These are phyloP conservation scores for Gephyroberyx darwinii DNA, from an alignment of 2,797 vertebrate genomes.

Conservation along the genomic window DNA sequence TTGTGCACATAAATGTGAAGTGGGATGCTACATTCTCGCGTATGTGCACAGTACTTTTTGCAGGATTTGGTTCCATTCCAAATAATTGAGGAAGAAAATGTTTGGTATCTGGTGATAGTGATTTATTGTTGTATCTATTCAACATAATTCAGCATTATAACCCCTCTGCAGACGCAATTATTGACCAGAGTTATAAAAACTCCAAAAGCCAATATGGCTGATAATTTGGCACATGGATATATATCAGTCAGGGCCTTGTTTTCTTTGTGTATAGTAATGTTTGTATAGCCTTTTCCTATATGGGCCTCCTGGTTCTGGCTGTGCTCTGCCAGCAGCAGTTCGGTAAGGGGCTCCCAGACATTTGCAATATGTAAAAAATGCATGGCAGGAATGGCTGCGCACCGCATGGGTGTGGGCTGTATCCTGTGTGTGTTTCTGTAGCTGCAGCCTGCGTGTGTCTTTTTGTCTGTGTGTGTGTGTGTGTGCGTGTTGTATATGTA, in stretches of 20 bases:
- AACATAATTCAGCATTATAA: not conserved
- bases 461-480: constrained; percentile 8
- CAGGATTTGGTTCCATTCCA: not conserved
- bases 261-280: not conserved
- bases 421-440: constrained; percentile 74
- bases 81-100: not conserved
- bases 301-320: constrained; percentile 27
- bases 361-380: constrained; percentile 77
- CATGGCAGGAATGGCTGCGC: constrained; percentile 64
- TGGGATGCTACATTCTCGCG: too few relatives aligned
- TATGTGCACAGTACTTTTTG: not conserved
- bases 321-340: constrained; percentile 59
- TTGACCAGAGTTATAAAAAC: not conserved
- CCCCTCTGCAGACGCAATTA: not conserved
- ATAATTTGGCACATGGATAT: not conserved
- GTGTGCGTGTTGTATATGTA: constrained; percentile 38
- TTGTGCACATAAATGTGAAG: too few relatives aligned
- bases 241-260: not conserved
- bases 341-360: constrained; percentile 65
- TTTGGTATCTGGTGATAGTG: not conserved
- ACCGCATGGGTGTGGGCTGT: constrained; percentile 78
- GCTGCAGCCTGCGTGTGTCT: constrained; percentile 37
- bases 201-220: not conserved
- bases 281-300: constrained; percentile 19
- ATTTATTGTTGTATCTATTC: too few relatives aligned